These are phyloP conservation scores for Drosophila carrolli DNA, from an alignment of 1,140 invertebrate genomes.

Conservation along the genomic window DNA sequence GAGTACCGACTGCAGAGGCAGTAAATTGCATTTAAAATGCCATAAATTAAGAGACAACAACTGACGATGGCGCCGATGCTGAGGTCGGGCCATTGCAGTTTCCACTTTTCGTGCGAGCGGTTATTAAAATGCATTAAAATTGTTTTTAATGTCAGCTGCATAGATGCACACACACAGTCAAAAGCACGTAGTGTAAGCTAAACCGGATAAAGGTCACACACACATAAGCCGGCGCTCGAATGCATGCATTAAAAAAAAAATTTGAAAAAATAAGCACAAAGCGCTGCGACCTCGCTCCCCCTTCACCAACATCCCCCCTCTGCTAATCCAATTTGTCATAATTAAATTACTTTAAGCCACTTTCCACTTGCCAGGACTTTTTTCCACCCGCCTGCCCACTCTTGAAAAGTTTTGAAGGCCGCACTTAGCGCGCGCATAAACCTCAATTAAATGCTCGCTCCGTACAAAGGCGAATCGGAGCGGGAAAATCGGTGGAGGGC, in stretches of 20 bases:
- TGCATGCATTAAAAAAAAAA: constrained; percentile 32
- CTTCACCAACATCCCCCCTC: background rate
- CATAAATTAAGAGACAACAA: constrained; percentile 75
- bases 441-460: constrained; percentile 49
- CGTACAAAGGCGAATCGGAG: constrained; percentile 9
- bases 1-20: constrained; percentile 34
- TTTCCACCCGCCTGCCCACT: constrained; percentile 11
- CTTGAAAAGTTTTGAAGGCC: constrained; percentile 52
- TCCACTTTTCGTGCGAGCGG: constrained; percentile 27
- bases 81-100: constrained; percentile 8
- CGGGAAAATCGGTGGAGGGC: background rate
- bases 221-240: background rate
- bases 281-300: background rate
- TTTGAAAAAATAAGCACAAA: constrained; percentile 26
- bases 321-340: constrained; percentile 77
- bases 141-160: constrained; percentile 62
- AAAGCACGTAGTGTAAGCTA: background rate
- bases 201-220: constrained; percentile 29
- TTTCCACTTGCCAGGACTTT: constrained; percentile 43
- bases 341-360: constrained; percentile 78
- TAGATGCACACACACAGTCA: constrained; percentile 14
- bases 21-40: constrained; percentile 80
- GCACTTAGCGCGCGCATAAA: constrained; percentile 56
- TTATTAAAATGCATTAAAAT: constrained; percentile 76
- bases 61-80: constrained; percentile 24